phyloP scores from a whole-genome alignment of 2,888 invertebrate genomes.

The Scaptomyza reducta region DNA sequence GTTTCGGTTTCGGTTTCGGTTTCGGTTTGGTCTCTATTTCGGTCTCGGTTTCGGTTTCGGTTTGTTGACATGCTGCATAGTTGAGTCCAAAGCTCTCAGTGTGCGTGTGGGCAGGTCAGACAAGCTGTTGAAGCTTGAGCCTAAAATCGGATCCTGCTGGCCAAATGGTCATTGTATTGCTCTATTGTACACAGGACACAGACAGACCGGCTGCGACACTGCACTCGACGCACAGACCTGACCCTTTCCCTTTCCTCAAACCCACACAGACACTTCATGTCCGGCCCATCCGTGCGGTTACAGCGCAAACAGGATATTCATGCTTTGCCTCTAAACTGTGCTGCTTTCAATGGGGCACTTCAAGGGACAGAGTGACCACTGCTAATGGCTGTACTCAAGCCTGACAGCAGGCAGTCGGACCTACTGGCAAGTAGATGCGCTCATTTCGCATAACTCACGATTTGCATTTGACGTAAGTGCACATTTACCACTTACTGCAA shows the following conservation, averaged over 20 bases:
- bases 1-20: conserved; percentile 27
- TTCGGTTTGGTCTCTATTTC: conserved; percentile 43
- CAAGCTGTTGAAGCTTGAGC: conserved; percentile 4
- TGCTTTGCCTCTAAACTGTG: conserved; percentile 11
- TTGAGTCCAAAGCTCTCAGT: conserved; percentile 1
- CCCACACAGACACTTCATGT: background rate
- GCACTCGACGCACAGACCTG: background rate
- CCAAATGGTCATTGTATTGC: conserved; percentile 34
- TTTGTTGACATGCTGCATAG: conserved; percentile 56
- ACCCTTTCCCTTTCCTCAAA: background rate
- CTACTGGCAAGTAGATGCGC: conserved; percentile 27
- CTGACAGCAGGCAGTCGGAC: too few relatives aligned
- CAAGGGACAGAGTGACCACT: conserved; percentile 19
- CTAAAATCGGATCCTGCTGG: conserved; percentile 8
- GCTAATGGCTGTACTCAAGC: conserved; percentile 45
- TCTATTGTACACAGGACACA: conserved; percentile 41
- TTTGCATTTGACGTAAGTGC: conserved; percentile 34
- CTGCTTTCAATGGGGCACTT: background rate
- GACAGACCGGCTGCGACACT: conserved; percentile 22
- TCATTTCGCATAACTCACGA: conserved; percentile 18
- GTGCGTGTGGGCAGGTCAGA: conserved; percentile 8
- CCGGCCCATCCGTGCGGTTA: conserved; percentile 34
- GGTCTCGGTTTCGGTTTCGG: conserved; percentile 33
- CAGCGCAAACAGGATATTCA: conserved; percentile 30
- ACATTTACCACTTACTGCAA: conserved; percentile 19